Percentiles rank a stretch among this genome's conserved stretches.
phyloP scores from a whole-genome alignment of 2,797 vertebrate species.

The Lacerta viridis region DNA sequence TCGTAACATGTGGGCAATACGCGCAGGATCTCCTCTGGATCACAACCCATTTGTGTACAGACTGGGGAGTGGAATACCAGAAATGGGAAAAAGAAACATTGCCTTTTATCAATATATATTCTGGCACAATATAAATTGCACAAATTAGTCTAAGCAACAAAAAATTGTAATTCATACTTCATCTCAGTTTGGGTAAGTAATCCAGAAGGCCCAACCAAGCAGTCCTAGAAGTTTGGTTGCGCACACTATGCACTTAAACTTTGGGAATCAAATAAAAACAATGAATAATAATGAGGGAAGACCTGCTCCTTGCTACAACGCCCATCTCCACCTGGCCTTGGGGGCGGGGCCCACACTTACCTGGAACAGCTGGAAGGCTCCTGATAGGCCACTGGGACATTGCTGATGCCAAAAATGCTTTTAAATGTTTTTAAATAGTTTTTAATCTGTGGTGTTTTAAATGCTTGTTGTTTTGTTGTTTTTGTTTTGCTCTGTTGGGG shows the following conservation, averaged over 20 bases:
- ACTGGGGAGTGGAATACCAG: not conserved
- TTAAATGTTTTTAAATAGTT: no score
- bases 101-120: not conserved
- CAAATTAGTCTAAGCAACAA: not conserved
- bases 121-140: not conserved
- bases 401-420: no score
- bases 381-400: no score
- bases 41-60: not conserved
- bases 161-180: not conserved
- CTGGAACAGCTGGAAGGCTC: no score
- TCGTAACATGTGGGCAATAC: no score
- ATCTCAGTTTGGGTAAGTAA: not conserved
- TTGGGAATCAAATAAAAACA: not conserved
- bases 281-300: not conserved
- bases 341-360: no score
- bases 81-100: not conserved
- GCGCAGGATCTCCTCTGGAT: not conserved
- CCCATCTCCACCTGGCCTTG: no score
- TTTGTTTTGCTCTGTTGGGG: no score
- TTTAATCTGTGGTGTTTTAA: no score
- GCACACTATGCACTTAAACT: not conserved
- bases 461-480: no score
- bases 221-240: not conserved
- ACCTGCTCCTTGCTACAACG: no score
- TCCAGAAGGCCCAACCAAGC: not conserved